Evolutionary conservation across 2,113 vertebrate genomes (phyloP).

Genomic region (Odocoileus virginianus): DNA sequence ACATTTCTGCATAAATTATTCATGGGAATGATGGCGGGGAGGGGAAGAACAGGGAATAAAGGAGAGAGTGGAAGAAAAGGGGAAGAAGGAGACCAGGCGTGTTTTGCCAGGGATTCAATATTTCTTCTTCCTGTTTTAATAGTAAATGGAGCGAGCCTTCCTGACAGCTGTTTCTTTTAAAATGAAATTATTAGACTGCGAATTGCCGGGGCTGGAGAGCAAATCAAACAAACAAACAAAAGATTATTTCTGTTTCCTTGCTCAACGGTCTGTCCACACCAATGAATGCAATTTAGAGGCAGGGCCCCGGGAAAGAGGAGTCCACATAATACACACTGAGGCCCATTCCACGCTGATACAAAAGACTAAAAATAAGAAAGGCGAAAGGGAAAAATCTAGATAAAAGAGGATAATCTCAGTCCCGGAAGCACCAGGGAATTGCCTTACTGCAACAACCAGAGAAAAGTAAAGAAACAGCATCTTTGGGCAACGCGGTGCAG

Average conservation of each 20-base stretch:
- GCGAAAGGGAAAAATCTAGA: not conserved
- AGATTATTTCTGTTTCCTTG: not conserved
- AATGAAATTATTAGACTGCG: conserved; percentile 13
- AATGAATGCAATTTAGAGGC: not conserved
- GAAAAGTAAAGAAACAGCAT: conserved; percentile 54
- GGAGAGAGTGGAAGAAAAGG: rapidly evolving
- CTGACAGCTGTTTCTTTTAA: not conserved
- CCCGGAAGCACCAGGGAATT: conserved; percentile 48
- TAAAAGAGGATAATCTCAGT: conserved; percentile 30
- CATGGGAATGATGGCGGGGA: not conserved
- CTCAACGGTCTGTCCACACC: not conserved
- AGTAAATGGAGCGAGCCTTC: not conserved
- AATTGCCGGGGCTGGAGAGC: not conserved
- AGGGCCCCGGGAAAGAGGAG: not conserved
- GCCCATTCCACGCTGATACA: not conserved
- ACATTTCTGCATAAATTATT: not conserved
- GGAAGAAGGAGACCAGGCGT: rapidly evolving
- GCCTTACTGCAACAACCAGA: conserved; percentile 40
- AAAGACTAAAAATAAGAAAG: not conserved
- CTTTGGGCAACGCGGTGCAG: conserved; percentile 35
- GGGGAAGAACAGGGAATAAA: rapidly evolving
- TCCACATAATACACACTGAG: not conserved
- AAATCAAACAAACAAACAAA: not conserved
- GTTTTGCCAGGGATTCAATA: not conserved
- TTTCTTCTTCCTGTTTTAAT: not conserved